These are phyloP conservation scores for Neelides sp. DNA, from an alignment of 1,140 invertebrate species.

Conservation along the genomic window DNA sequence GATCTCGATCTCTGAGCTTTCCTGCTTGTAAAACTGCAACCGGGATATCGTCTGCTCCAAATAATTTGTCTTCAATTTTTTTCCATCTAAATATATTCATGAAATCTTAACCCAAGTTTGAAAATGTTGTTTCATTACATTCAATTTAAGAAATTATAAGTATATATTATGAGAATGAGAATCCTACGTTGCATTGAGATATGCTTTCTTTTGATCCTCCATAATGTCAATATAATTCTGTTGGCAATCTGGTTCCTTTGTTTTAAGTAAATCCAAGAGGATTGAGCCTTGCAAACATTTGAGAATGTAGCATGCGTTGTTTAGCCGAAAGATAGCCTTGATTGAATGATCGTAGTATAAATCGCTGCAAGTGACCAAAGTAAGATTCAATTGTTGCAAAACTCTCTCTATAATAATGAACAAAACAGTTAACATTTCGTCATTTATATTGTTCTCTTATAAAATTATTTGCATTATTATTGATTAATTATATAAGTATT, in stretches of 20 bases:
- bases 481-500: background rate
- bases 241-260: conserved; percentile 70
- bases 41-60: conserved; percentile 49
- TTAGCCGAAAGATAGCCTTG: conserved; percentile 72
- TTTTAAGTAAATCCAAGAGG: conserved; percentile 61
- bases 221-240: conserved; percentile 66
- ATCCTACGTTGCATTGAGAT: conserved; percentile 39
- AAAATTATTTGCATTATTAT: background rate
- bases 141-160: conserved; percentile 14
- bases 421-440: too few relatives aligned
- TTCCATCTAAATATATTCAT: conserved; percentile 56
- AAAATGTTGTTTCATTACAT: background rate
- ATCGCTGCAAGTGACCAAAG: conserved; percentile 71
- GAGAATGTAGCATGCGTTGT: conserved; percentile 86
- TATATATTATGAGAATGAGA: conserved; percentile 9
- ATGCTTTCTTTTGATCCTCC: conserved; percentile 59
- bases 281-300: conserved; percentile 73
- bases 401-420: conserved; percentile 56
- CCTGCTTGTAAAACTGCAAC: conserved; percentile 44
- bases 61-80: conserved; percentile 61
- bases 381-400: conserved; percentile 67
- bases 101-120: background rate
- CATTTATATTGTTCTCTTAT: background rate
- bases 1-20: conserved; percentile 73
- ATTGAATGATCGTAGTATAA: conserved; percentile 56